Evolutionary conservation across 2,888 invertebrate species (phyloP), one percentile per base, ranked within the genome.

Genomic region (Vesta saturnalis): DNA sequence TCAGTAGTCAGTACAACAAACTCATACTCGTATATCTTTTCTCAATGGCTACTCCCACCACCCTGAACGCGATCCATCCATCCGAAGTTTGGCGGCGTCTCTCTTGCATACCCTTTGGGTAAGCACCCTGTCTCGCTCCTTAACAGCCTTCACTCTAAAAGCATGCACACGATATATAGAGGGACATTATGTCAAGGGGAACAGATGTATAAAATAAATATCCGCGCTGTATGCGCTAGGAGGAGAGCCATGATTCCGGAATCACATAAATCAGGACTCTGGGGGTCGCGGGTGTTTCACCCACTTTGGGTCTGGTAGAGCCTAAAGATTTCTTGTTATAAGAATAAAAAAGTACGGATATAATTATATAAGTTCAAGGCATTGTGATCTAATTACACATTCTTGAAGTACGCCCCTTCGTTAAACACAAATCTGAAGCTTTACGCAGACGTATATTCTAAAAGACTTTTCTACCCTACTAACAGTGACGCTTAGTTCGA

Each of bases 101-200:
- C 69, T 65, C 69, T 73, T 65, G 69, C 69, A 47, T 67, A 60
- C 70, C 70, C 70, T 72, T 72, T 74, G 57, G 54, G 60, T 60
- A 56, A 63, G 55, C 59, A 47, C 66, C 71, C 71, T 75, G 71
- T 76, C 78, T 76, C 79, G 72, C 74, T 80, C 80, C 77, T 79
- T 84, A 85, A 84, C 85, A 87, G 86, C 87, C 86, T 86, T 87
- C 87, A 85, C 85, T 87, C 86, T 86, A 86, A 87, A 87, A 87
- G 87, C 87, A 86, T 85, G 86, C 83, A 83, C 82, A 82, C 87
- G 87, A 88, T 88, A 88, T 88, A 88, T 87, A 86, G 87, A 86
- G 85, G 87, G 87, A 87, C 88, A 88, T 88, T 88, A 88, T 87
- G 88, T 88, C 88, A 87, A 85, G 87, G 85, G 84, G 85, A 85